Percentiles rank a stretch among this genome's conserved stretches.
phyloP scores from a whole-genome alignment of 2,888 invertebrate genomes.

The Leptarthrus brevirostris region DNA sequence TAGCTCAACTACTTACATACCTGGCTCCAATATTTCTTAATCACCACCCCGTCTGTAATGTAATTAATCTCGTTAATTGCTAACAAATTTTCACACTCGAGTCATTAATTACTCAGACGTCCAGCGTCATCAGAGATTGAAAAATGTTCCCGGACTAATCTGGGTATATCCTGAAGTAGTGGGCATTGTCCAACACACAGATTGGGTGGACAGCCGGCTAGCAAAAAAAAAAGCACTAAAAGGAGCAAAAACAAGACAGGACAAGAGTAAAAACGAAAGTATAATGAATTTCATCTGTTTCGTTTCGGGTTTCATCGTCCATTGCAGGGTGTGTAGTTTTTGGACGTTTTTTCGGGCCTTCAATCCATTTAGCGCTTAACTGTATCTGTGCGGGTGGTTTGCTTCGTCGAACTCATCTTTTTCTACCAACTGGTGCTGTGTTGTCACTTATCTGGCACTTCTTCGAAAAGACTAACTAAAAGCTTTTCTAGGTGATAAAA shows the following conservation, averaged over 20 bases:
- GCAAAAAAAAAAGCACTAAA: not conserved
- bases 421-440: not conserved
- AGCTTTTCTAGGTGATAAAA: not conserved
- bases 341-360: not conserved
- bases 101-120: constrained; percentile 46
- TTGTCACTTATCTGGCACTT: not conserved
- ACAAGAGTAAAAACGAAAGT: constrained; percentile 37
- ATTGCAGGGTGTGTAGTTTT: constrained; percentile 6
- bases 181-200: constrained; percentile 37
- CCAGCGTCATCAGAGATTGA: constrained; percentile 47
- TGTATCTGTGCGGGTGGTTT: not conserved
- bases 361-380: not conserved
- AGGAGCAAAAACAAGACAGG: not conserved
- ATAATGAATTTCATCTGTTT: constrained; percentile 41
- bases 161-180: constrained; percentile 26
- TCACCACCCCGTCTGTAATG: constrained; percentile 40
- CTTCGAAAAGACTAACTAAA: not conserved
- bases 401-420: not conserved
- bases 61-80: constrained; percentile 49
- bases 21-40: constrained; percentile 18
- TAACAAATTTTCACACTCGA: constrained; percentile 47
- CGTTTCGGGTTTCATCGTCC: constrained; percentile 1
- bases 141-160: constrained; percentile 44
- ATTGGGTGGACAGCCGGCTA: constrained; percentile 17
- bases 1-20: not conserved